Base-by-base conservation (phyloP, 2,888 invertebrate genomes). In the Emmelina monodactyla region DNA sequence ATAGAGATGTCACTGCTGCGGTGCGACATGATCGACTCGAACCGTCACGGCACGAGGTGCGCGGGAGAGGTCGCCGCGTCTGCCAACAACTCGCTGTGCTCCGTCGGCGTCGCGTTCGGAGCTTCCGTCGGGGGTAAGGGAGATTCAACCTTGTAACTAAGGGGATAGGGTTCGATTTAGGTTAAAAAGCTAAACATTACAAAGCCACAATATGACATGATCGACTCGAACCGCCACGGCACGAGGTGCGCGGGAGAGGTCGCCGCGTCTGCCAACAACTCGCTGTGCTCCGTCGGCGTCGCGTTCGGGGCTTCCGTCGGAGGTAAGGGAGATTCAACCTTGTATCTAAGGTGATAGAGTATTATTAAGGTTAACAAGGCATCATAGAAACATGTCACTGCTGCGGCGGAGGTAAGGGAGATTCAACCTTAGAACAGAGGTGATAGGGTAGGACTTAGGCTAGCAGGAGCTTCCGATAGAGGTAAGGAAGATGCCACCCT, bases 51-150 rank as follows among this genome's bases (percentile, higher is more conserved):
- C 2, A 98, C 97, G 3, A 82, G 97, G 37, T 97, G 97, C 69
- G 97, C 97, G 1, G 97, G 97, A 0, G 97, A 98, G 71, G 98
- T 99, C 6, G 97, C 99, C 0, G 97, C 97, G 2, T 91, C 93
- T 16, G 96, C 94, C 34, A 97, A 98, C 72, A 99, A 99, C 76
- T 89, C 92, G 16, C 84, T 96, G 22, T 99, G 99, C 67, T 94
- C 95, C 29, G 93, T 98, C 5, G 99, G 98, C 13, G 92, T 99
- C 28, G 98, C 99, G 0, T 97, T 87, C 61, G 92, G 94, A 34
- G 96, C 98, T 32, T 91, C 89, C 54, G 96, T 99, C 50, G 96
- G 96, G 67, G 94, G 89, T 88, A 65, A 70, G 51, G 3, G 5
- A 5, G 5, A 32, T 6, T 25, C 22, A 16, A 30, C 31, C 29